Conservation (phyloP, 2,797 vertebrate genomes). For the Psittacula echo region DNA sequence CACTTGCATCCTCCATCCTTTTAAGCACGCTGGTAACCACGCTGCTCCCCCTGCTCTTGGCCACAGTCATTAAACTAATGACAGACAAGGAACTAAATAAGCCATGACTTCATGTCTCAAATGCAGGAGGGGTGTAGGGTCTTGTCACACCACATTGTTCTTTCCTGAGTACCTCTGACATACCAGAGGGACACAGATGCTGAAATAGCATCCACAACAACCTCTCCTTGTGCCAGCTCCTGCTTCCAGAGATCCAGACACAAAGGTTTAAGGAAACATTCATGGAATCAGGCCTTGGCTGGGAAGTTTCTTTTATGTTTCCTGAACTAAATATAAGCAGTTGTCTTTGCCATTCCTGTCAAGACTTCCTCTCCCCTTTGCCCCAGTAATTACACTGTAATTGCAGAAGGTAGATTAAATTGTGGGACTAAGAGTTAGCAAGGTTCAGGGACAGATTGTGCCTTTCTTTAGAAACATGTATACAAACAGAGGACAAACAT, state of each 20-base stretch:
- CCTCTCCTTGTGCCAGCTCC: neutral
- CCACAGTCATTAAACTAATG: neutral
- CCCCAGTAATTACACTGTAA: neutral
- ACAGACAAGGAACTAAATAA: neutral
- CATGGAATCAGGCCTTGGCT: neutral
- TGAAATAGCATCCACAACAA: neutral
- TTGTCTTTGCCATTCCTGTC: neutral
- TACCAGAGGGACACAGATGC: neutral
- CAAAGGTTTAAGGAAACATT: fast-evolving
- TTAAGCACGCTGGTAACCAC: neutral
- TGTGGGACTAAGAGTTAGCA: neutral
- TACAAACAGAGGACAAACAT: neutral
- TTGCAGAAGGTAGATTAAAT: neutral
- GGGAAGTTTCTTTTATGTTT: neutral
- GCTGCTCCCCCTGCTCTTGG: neutral
- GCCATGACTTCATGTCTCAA: neutral
- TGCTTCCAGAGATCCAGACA: neutral
- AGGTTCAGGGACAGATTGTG: neutral
- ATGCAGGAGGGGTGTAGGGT: neutral
- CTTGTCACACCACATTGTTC: fast-evolving
- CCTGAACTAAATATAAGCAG: neutral
- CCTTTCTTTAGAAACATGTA: neutral
- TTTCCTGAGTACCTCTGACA: neutral
- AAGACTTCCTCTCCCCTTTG: neutral
- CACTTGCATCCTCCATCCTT: neutral